Percentiles rank a stretch among this genome's conserved stretches.
Evolutionary conservation across 1,140 invertebrate genomes (phyloP).

Genomic region (Ganaspis sp.): DNA sequence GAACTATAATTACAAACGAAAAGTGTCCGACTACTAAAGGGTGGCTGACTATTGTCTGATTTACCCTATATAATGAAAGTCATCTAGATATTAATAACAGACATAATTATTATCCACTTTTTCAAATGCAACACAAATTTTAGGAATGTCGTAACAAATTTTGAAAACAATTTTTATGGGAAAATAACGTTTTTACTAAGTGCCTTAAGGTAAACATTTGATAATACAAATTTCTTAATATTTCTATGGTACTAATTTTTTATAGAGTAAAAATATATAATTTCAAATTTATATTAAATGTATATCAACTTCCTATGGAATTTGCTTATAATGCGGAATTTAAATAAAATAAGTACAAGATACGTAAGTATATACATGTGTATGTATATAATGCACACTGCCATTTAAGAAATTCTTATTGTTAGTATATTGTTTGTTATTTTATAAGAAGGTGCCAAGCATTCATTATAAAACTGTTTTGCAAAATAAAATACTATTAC

Average conservation of each 20-base stretch:
- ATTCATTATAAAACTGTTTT: neutral
- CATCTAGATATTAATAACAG: too few species aligned
- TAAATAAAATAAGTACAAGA: neutral
- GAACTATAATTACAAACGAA: too few species aligned
- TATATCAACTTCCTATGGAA: neutral
- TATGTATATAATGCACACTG: constrained; percentile 1
- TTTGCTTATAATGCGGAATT: neutral
- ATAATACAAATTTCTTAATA: neutral
- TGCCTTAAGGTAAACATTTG: neutral
- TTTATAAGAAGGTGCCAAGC: constrained; percentile 5
- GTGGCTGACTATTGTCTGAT: too few species aligned
- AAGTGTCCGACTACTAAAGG: too few species aligned
- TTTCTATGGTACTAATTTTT: neutral
- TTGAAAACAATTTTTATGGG: neutral
- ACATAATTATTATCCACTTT: too few species aligned
- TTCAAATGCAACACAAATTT: neutral
- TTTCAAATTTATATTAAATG: neutral
- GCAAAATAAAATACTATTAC: too few species aligned
- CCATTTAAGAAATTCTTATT: neutral
- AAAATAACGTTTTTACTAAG: neutral
- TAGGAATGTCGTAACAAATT: neutral
- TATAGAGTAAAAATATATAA: neutral
- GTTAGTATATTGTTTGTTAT: neutral
- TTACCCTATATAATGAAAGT: too few species aligned
- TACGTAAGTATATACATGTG: neutral